Percentiles rank a stretch among this genome's conserved stretches.
phyloP scores from a whole-genome alignment of 2,797 vertebrate genomes.

The Phoeniculus purpureus region DNA sequence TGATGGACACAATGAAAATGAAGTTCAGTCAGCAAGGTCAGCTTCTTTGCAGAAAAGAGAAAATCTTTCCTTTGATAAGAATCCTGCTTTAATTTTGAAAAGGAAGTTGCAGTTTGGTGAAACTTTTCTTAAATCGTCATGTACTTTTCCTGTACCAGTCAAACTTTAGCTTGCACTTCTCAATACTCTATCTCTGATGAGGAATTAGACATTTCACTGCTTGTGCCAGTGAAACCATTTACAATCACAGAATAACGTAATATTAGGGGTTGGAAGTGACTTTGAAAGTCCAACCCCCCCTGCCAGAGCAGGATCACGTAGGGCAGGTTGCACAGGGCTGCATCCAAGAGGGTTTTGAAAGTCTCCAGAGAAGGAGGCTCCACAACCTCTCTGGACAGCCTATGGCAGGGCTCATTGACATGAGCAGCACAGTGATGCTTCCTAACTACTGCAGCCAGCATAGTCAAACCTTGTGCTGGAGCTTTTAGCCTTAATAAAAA shows the following conservation, averaged over 20 bases:
- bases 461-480: background rate
- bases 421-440: background rate
- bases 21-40: background rate
- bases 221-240: slow-evolving; percentile 34
- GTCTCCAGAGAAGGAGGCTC: too few species aligned
- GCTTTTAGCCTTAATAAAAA: background rate
- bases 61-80: background rate
- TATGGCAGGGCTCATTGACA: too few species aligned
- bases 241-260: background rate
- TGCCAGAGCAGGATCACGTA: too few species aligned
- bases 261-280: too few species aligned
- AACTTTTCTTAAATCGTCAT: background rate
- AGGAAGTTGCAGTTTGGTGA: background rate
- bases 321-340: too few species aligned
- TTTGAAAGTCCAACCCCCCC: too few species aligned
- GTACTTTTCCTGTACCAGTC: background rate
- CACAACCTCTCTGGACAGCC: too few species aligned
- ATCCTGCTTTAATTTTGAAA: background rate
- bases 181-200: background rate
- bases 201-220: slow-evolving; percentile 5
- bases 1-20: background rate
- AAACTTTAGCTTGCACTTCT: background rate
- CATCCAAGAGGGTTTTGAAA: too few species aligned
- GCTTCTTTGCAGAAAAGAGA: background rate
- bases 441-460: background rate